phyloP scores from a whole-genome alignment of 2,113 vertebrate species.

The Pheucticus melanocephalus region DNA sequence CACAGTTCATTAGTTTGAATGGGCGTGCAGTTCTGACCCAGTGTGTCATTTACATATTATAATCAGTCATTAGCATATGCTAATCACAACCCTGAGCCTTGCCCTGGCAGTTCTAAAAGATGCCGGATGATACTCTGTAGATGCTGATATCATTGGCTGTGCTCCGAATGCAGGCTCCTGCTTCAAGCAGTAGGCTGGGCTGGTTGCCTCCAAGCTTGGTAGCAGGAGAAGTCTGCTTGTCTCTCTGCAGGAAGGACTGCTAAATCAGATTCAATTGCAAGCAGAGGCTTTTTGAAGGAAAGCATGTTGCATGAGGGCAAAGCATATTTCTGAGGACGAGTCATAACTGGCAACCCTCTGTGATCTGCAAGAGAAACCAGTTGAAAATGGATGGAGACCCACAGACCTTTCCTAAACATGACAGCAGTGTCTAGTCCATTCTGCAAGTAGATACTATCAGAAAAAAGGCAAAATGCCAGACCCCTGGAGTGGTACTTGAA shows the following conservation, averaged over 20 bases:
- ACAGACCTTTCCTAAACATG: neutral
- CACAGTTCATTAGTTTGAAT: conserved; percentile 60
- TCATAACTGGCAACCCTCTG: neutral
- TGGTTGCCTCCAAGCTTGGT: neutral
- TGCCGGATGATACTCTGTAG: neutral
- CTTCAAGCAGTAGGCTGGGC: neutral
- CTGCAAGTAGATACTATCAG: neutral
- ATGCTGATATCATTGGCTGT: neutral
- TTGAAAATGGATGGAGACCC: neutral
- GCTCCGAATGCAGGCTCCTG: neutral
- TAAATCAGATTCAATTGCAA: neutral
- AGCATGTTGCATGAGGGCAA: neutral
- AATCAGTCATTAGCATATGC: conserved; percentile 52
- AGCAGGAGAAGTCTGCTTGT: neutral
- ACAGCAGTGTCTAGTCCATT: neutral
- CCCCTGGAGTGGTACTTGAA: neutral
- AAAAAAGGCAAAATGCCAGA: neutral
- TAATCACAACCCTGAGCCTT: conserved; percentile 25
- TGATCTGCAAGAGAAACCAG: neutral
- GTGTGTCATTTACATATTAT: conserved; percentile 53
- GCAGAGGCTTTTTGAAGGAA: neutral
- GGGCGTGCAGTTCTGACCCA: conserved; percentile 53
- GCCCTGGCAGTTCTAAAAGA: neutral
- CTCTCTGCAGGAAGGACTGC: neutral
- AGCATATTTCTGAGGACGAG: neutral